Evolutionary conservation across 2,888 invertebrate species (phyloP).

Genomic region (Oxyteleia sp.): DNA sequence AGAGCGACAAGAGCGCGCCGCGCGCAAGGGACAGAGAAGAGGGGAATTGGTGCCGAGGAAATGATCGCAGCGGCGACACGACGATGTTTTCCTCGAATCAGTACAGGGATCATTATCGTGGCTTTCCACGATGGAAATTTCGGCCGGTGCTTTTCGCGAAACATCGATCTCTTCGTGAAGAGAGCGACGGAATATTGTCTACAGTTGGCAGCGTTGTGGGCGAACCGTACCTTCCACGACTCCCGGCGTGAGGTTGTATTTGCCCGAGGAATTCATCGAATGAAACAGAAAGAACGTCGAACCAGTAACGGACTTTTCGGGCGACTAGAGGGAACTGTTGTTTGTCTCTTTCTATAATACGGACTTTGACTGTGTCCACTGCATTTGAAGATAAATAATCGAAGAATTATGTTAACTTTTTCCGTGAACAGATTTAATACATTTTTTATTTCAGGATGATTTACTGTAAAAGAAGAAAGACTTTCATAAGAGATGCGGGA

Average conservation of each 20-base stretch:
- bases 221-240: slow-evolving; percentile 67
- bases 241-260: slow-evolving; percentile 66
- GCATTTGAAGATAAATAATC: too few relatives aligned
- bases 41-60: slow-evolving; percentile 22
- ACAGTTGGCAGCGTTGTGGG: slow-evolving; percentile 66
- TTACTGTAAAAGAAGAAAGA: too few relatives aligned
- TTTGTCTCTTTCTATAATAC: not conserved
- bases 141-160: slow-evolving; percentile 50
- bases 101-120: slow-evolving; percentile 31
- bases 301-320: slow-evolving; percentile 58
- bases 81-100: slow-evolving; percentile 29
- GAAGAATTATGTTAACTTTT: too few relatives aligned
- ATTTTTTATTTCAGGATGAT: too few relatives aligned
- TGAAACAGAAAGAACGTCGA: slow-evolving; percentile 72
- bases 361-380: not conserved
- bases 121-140: slow-evolving; percentile 34
- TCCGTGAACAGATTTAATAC: too few relatives aligned
- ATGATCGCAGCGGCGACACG: slow-evolving; percentile 41
- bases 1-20: not conserved
- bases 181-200: slow-evolving; percentile 62
- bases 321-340: slow-evolving; percentile 36
- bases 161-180: slow-evolving; percentile 58
- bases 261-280: slow-evolving; percentile 71
- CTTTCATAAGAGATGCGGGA: too few relatives aligned
- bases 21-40: not conserved